Conservation (phyloP, 2,113 vertebrate genomes). For the Poeciliopsis turrubarensis region DNA sequence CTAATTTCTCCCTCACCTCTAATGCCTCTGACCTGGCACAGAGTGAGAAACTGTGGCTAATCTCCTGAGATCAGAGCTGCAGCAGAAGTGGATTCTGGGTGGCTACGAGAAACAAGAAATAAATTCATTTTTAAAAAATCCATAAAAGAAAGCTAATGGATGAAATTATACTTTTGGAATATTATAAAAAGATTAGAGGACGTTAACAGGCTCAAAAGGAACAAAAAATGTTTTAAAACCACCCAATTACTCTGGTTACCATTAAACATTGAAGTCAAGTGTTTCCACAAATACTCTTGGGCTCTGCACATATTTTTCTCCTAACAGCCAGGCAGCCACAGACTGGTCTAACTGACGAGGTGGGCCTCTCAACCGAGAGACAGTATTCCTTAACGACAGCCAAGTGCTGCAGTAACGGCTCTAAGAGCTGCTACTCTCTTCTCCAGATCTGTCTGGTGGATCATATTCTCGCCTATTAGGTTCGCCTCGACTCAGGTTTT, state of each 20-base stretch:
- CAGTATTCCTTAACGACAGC: constrained; percentile 29
- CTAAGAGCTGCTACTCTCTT: constrained; percentile 17
- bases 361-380: constrained; percentile 35
- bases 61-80: not conserved
- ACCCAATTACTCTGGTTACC: not conserved
- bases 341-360: constrained; percentile 23
- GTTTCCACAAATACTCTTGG: not conserved
- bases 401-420: constrained; percentile 26
- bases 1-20: constrained; percentile 3
- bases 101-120: not conserved
- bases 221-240: not conserved
- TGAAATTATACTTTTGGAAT: not conserved
- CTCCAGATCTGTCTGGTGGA: constrained; percentile 15
- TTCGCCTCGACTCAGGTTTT: constrained; percentile 31
- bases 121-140: not conserved
- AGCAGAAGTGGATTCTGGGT: not conserved
- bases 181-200: not conserved
- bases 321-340: constrained; percentile 8
- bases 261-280: not conserved
- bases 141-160: not conserved
- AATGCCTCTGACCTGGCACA: not conserved
- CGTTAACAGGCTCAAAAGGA: not conserved
- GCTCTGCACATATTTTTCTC: not conserved
- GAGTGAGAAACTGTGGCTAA: not conserved
- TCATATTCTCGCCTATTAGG: constrained; percentile 36